Evolutionary conservation across 2,113 vertebrate genomes (phyloP).

Genomic region (Camelus bactrianus): DNA sequence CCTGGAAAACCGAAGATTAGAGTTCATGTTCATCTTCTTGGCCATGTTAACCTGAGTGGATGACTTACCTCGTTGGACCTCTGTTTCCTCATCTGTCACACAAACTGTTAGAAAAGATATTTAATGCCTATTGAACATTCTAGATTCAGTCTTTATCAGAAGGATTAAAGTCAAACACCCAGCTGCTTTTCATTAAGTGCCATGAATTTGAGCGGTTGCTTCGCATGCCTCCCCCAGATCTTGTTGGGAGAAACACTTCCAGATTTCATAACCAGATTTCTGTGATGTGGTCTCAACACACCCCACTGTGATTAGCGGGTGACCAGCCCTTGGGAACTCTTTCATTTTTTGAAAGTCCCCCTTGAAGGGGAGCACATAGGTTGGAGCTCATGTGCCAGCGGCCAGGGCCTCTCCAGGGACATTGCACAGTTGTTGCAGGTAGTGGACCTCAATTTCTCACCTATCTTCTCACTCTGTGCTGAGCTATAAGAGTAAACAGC

Average conservation of each 20-base stretch:
- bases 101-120: constrained; percentile 6
- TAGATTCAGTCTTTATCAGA: not conserved
- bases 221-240: not conserved
- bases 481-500: not conserved
- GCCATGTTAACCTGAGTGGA: not conserved
- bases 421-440: not conserved
- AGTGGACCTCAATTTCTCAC: not conserved
- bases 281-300: not conserved
- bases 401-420: not conserved
- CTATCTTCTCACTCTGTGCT: not conserved
- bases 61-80: not conserved
- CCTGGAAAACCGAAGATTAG: not conserved
- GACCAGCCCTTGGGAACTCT: not conserved
- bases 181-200: not conserved
- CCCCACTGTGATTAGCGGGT: not conserved
- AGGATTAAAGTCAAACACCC: not conserved
- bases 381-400: not conserved
- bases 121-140: not conserved
- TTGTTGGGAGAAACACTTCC: not conserved
- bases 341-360: not conserved
- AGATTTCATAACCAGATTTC: not conserved
- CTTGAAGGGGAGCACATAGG: not conserved
- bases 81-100: not conserved
- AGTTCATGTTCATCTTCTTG: not conserved
- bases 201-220: not conserved